Base-by-base conservation (phyloP, 1,140 invertebrate genomes). In the Venturia canescens region DNA sequence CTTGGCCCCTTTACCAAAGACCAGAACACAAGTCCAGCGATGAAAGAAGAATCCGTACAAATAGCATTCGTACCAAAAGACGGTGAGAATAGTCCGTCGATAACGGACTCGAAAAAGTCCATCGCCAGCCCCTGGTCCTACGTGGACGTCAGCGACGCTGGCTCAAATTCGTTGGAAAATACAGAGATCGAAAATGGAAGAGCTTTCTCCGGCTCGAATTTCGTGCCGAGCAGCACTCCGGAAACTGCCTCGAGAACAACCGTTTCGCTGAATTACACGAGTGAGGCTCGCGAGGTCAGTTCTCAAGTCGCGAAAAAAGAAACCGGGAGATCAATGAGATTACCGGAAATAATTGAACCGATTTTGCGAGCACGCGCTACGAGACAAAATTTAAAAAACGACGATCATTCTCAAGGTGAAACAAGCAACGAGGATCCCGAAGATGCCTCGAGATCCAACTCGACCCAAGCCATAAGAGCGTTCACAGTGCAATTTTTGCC, bases 401-500 rank as follows among this genome's bases (percentile, higher is more conserved):
- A 81, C 16, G 6, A 15, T 44, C 27, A 48, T 13, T 60, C n/a
- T 53, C 69, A 66, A 18, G 38, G 29, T 29, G n/a, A 38, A 27
- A 15, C 1, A 50, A 53, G n/a, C 21, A 85, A 86, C 16, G 85
- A 83, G 1, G 89, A 90, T 76, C 80, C 87, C 11, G 67, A 87
- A 27, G 89, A 90, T 44, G 84, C 89, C 1, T 88, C 88, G 0
- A 80, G 86, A 13, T 80, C 89, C 0, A 86, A 86, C 0, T 84
- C 75, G 57, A 16, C 53, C 27, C 57, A 78, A 4, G 72, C 26
- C 0, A 57, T 88, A 0, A 88, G 90, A 67, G 90, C 90, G 74
- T 95, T 94, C 79, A 96, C 95, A 0, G 95, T 97, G 9, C 96
- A 97, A 86, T 94, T 96, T 84, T 89, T 97, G 27, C 96, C 96